Evolutionary conservation across 1,140 invertebrate species (phyloP), one percentile per base, ranked within the genome.

Genomic region (Brachionus sp.): DNA sequence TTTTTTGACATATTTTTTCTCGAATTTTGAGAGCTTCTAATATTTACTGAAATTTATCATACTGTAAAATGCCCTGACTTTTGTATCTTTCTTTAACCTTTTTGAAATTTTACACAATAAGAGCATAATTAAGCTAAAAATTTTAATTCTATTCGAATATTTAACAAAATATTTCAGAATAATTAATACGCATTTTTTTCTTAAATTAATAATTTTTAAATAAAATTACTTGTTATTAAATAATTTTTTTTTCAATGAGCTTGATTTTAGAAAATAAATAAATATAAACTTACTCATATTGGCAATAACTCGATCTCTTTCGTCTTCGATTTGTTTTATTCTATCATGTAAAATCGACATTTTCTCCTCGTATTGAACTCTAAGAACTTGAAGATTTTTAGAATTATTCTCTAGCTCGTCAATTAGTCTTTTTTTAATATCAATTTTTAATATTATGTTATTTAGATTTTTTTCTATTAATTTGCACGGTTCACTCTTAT

Each of bases 351-450:
- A 88, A 66, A 94, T 93, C 46, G 92, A 89, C n/a, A 99, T 90
- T 87, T 98, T 96, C 50, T 96, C 94, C 89, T 98, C 97, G 89
- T 98, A 98, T 86, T 98, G 94, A 83, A 93, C 91, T 73, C 93
- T 53, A 9, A 82, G 19, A 13, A 50, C 23, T 13, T 77, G 50
- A 7, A 82, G 62, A 46, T 64, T 37, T 12, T 23, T 29, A 9
- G 84, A 68, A 25, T 84, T 84, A 0, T 33, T 64, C 37, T 84
- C 70, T 16, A 84, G 29, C 12, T 84, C 84, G 44, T 33, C 53
- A 73, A 84, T 84, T 10, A 84, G 23, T 6, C 68, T 10, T 70
- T 82, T 53, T 57, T 84, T 84, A n/a, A 66, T 50, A n/a, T 84
- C 83, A 68, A 84, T 83, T 62, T 83, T 57, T 5, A 57, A 23